These are phyloP conservation scores for Ancistrus triradiatus DNA, from an alignment of 2,113 vertebrate species.

Conservation along the genomic window DNA sequence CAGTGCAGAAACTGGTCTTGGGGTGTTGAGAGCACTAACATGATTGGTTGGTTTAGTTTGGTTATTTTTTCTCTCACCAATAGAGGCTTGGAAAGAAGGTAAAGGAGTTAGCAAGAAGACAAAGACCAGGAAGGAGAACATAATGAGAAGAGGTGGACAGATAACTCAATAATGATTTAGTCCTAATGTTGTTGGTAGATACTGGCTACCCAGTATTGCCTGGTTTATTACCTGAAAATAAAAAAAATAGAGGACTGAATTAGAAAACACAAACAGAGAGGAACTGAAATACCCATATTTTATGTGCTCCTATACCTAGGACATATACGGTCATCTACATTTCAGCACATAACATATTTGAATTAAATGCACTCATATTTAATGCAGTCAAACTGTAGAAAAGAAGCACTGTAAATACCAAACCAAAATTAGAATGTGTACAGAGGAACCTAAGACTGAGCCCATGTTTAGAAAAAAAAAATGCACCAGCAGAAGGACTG, in stretches of 20 bases:
- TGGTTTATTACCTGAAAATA: conserved; percentile 13
- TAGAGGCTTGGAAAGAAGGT: conserved; percentile 59
- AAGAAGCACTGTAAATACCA: too few relatives aligned
- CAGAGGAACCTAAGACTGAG: too few relatives aligned
- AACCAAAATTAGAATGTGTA: too few relatives aligned
- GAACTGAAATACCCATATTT: too few relatives aligned
- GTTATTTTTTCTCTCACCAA: conserved; percentile 62
- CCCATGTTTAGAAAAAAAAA: too few relatives aligned
- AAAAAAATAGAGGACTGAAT: not conserved
- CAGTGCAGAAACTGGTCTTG: conserved; percentile 59
- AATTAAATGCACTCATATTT: too few relatives aligned
- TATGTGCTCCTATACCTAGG: too few relatives aligned
- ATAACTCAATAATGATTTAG: not conserved
- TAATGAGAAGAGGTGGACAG: conserved; percentile 45
- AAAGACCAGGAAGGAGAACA: conserved; percentile 65
- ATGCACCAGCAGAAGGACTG: conserved; percentile 33
- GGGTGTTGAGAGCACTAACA: conserved; percentile 45
- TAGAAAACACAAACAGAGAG: conserved; percentile 13
- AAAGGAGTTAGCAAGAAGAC: conserved; percentile 64
- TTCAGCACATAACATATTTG: too few relatives aligned
- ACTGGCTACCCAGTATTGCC: not conserved
- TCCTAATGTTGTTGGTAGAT: not conserved
- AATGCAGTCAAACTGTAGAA: too few relatives aligned
- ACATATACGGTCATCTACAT: too few relatives aligned
- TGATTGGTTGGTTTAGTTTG: conserved; percentile 41